Evolutionary conservation across 2,797 vertebrate species (phyloP), one percentile per base, ranked within the genome.

Genomic region (Phalloptychus januarius): DNA sequence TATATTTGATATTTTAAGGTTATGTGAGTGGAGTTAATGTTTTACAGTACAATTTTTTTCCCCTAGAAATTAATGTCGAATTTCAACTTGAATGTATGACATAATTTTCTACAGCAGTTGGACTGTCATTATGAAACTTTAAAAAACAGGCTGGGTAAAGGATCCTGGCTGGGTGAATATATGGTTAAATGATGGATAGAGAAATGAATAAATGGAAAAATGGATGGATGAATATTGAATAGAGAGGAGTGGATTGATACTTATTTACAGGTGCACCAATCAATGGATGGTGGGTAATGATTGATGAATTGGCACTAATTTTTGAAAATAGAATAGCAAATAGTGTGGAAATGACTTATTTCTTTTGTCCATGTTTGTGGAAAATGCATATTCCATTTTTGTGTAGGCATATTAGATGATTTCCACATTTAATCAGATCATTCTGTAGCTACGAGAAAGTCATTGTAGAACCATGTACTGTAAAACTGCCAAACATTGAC

Each of bases 401-500:
- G 16, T 20, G 58, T 36, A 20, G 31, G 58, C 20, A 63, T 28
- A 63, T 63, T 36, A 36, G 31, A 33, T 23, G 36, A 5, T 67
- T 25, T 67, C 2, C 23, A 42, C 23, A 67, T 40, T 20, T 67
- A 67, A 40, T 40, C 7, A 38, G 13, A 28, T 31, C 11, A 23
- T 42, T 40, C 23, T 67, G 36, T 67, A 11, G 36, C 4, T 71
- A 44, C 84, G 20, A 79, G n/a, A 74, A 52, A 81, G 61, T 10
- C 78, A 83, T 61, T 81, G 61, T 42, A 18, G 5, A 25, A 81
- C 18, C 52, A 73, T 58, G n/a, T n/a, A 36, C 31, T 48, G 31
- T 16, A 4, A 56, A 10, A 31, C 42, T 40, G 42, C 1, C 33
- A 45, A 69, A 33, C 52, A 75, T 0, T 80, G 71, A 72, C 18